phyloP scores from a whole-genome alignment of 1,140 invertebrate genomes.

The Argopecten irradians region DNA sequence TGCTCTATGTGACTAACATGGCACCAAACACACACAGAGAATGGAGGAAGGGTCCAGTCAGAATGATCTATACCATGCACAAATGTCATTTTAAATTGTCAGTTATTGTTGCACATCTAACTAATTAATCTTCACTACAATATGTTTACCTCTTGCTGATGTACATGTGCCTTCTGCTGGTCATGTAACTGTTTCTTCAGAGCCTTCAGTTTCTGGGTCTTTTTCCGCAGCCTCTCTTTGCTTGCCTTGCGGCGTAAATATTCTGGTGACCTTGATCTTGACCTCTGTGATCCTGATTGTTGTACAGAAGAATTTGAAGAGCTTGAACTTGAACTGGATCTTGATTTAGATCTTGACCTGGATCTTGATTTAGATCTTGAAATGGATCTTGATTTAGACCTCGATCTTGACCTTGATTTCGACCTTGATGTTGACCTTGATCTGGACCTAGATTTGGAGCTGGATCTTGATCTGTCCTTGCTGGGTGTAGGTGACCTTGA shows the following conservation, averaged over 20 bases:
- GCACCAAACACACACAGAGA: no score
- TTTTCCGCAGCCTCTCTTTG: slow-evolving; percentile 41
- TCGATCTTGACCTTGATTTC: slow-evolving; percentile 7
- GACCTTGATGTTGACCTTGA: background rate
- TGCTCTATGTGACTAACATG: no score
- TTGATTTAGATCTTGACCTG: slow-evolving; percentile 26
- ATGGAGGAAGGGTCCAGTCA: no score
- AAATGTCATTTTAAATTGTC: no score
- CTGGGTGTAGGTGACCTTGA: slow-evolving; percentile 30
- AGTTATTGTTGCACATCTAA: no score
- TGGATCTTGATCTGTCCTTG: slow-evolving; percentile 20
- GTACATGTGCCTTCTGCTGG: slow-evolving; percentile 50
- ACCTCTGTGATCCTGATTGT: slow-evolving; percentile 20
- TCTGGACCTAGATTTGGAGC: background rate
- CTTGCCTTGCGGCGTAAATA: background rate
- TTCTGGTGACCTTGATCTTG: slow-evolving; percentile 34
- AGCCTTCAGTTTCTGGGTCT: slow-evolving; percentile 49
- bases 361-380: slow-evolving; percentile 41
- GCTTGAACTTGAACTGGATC: background rate
- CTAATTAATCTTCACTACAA: no score
- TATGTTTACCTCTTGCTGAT: slow-evolving; percentile 38
- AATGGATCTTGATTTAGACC: background rate
- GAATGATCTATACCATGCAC: no score
- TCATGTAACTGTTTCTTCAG: slow-evolving; percentile 48
- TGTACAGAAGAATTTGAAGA: background rate